A percentile compares a stretch with the other conserved stretches of the same genome.
These are phyloP conservation scores for Nephrotoma flavescens DNA, from an alignment of 2,888 invertebrate species.

Conservation along the genomic window DNA sequence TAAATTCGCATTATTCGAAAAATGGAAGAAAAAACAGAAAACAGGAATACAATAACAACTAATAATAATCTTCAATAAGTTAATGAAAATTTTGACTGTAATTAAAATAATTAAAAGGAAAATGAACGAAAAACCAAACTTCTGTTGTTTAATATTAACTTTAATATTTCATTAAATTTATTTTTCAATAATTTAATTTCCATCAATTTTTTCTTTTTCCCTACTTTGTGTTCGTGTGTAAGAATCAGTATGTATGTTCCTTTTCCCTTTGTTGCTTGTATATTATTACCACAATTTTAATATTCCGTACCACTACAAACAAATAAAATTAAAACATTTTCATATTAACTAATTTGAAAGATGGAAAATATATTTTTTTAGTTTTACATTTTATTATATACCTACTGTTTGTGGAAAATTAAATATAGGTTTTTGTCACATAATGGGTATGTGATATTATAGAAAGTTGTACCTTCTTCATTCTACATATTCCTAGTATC, in stretches of 20 bases:
- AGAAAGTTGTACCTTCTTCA: not conserved
- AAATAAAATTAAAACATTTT: not conserved
- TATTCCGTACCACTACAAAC: not conserved
- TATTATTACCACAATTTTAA: not conserved
- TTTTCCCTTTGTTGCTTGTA: not conserved
- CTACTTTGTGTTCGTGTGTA: not conserved
- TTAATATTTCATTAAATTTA: not conserved
- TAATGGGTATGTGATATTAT: not conserved
- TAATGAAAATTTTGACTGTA: not conserved
- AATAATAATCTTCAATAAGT: not conserved
- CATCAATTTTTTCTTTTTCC: not conserved
- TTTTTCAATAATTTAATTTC: not conserved
- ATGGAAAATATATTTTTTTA: not conserved
- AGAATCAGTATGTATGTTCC: not conserved
- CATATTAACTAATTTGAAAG: not conserved
- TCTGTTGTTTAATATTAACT: not conserved
- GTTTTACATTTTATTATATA: not conserved
- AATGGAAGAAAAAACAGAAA: not conserved
- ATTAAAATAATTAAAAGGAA: not conserved
- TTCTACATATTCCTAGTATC: not conserved
- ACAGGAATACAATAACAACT: not conserved
- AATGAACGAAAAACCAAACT: not conserved
- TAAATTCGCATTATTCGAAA: not conserved
- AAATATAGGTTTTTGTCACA: not conserved
- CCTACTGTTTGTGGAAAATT: not conserved